Evolutionary conservation across 2,113 vertebrate genomes (phyloP), one percentile per base, ranked within the genome.

Genomic region (Hippocampus comes): DNA sequence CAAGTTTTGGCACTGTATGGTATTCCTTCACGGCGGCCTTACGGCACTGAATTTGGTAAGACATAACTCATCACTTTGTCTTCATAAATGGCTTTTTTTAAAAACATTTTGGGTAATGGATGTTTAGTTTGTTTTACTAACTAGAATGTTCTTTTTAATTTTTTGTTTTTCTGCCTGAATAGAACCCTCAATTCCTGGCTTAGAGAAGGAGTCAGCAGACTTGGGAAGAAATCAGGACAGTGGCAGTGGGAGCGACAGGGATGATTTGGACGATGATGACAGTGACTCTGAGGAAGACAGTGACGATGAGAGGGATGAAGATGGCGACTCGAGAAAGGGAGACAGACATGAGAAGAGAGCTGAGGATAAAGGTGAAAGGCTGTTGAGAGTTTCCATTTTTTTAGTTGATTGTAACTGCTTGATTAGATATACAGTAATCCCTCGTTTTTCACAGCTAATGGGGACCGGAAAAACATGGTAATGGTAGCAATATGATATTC

Each of bases 1-100:
- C 96, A 98, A 4, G 94, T 98, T 27, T 86, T 98, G 30, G 95
- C 95, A 46, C 93, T 96, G 91, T 97, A 96, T 41, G 94, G 94
- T 48, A 88, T 90, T 73, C 89, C 84, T 87, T 90, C 23, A 92
- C 94, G 89, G 89, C 69, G 94, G 88, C 79, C 34, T 80, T 94
- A 93, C 4, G 92, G 94, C 4, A 63, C 91, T 6, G 96, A 97
- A 20, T 57, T 83, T 78, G 96, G 96, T 96, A 84, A 89, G 69
- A 1, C 18, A 38, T 25, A 49, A 49, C 49, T 23, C 8, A 18
- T 34, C 17, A 8, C 2, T 21, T 61, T 67, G n/a, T 15, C 17
- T 49, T 41, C 30, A 61, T 38, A 0, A 65, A 21, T 46, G 4
- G 25, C 4, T 2, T 11, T 18, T 38, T 71, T 72, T 2, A 6